These are phyloP conservation scores for Syndactyla subalaris DNA, from an alignment of 2,797 vertebrate species.

Conservation along the genomic window DNA sequence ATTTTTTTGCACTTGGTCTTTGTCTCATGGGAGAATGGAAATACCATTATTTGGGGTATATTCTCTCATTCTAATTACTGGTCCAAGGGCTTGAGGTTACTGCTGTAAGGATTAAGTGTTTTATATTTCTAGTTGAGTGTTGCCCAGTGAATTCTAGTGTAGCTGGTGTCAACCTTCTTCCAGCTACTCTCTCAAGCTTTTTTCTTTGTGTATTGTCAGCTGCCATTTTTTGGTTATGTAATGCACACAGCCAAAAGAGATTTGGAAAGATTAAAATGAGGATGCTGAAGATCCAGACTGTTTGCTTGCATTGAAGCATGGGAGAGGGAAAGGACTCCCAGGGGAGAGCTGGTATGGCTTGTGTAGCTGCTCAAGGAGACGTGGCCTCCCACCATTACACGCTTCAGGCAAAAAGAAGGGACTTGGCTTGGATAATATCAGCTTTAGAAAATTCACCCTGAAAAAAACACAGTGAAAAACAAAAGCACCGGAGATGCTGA, in stretches of 20 bases:
- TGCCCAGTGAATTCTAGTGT: background rate
- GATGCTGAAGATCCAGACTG: background rate
- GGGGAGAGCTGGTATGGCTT: fast-evolving
- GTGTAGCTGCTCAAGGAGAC: background rate
- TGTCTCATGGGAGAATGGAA: background rate
- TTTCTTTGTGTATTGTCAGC: background rate
- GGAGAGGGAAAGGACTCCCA: background rate
- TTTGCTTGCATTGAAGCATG: background rate
- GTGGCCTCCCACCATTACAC: fast-evolving
- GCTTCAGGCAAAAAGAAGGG: background rate
- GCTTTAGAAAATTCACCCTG: background rate
- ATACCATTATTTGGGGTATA: background rate
- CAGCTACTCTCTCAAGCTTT: background rate
- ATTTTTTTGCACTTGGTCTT: background rate
- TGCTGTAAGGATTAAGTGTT: background rate
- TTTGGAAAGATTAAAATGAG: background rate
- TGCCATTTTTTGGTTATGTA: background rate
- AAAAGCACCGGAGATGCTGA: background rate
- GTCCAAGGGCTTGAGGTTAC: constrained; percentile 1
- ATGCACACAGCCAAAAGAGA: background rate
- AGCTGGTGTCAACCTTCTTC: background rate
- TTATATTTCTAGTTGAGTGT: background rate
- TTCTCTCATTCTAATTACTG: background rate
- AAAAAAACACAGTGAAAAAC: background rate
- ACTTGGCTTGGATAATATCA: background rate